A percentile compares a stretch with the other conserved stretches of the same genome.
Evolutionary conservation across 2,113 vertebrate species (phyloP).

Genomic region (Microcebus murinus): DNA sequence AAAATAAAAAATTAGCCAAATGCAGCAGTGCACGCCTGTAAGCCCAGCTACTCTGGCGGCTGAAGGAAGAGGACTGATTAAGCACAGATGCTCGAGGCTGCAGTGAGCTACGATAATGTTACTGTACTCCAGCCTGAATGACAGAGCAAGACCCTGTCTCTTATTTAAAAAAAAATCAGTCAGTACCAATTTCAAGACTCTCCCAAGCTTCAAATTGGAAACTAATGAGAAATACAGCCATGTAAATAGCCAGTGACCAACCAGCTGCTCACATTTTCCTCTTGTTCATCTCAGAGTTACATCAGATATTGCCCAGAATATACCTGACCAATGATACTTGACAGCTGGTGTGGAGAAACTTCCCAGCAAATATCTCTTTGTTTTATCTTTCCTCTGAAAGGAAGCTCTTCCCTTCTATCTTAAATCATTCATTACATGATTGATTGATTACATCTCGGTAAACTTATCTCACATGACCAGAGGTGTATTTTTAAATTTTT

Average conservation of each 20-base stretch:
- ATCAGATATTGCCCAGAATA: not conserved
- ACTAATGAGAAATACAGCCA: not conserved
- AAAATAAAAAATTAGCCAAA: too few species aligned
- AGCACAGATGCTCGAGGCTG: too few species aligned
- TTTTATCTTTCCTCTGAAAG: not conserved
- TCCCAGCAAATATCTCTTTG: not conserved
- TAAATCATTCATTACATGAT: slow-evolving; percentile 11
- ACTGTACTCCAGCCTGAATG: too few species aligned
- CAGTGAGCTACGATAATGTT: too few species aligned
- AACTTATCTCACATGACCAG: not conserved
- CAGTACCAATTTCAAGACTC: not conserved
- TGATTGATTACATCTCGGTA: not conserved
- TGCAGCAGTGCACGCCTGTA: too few species aligned
- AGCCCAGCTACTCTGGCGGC: too few species aligned
- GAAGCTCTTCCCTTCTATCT: not conserved
- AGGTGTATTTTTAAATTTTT: not conserved
- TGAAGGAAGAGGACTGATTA: too few species aligned
- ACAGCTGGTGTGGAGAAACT: not conserved
- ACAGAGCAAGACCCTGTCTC: too few species aligned
- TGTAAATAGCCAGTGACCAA: not conserved
- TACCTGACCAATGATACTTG: not conserved
- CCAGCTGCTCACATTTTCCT: not conserved
- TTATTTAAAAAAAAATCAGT: too few species aligned
- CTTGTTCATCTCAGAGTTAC: not conserved
- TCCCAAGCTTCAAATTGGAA: not conserved